Evolutionary conservation across 2,888 invertebrate species (phyloP), one percentile per base, ranked within the genome.

Genomic region (Teinopalpus imperialis): DNA sequence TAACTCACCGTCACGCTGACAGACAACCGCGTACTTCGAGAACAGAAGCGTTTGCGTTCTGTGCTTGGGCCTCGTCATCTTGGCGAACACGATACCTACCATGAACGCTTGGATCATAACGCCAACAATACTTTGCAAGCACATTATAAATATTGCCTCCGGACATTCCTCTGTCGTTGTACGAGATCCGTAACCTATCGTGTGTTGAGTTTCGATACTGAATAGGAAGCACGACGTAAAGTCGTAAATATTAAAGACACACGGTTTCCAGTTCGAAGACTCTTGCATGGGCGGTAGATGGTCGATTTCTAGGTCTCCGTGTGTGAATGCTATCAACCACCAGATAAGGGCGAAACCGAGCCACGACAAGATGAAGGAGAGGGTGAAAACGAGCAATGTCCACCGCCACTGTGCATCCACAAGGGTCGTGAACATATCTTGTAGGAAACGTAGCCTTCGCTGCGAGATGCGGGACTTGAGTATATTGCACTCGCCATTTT

Each of bases 401-500:
- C 95, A 97, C 48, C 96, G 92, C 98, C 98, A 98, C 76, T 96
- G 94, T 9, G 94, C 93, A 73, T 97, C 98, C 56, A 98, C 96
- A 64, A 98, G 89, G 0, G 96, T 96, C 14, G 96, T 97, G 81
- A 97, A 96, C 64, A 95, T 91, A 74, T 96, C 95, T 72, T 94
- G 93, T 37, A 94, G 90, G 66, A 93, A 95, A 30, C 95, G 93
- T 51, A 95, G 72, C 29, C 94, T 90, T 27, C 94, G 90, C 59
- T 96, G 94, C 34, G 96, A 94, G 68, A 98, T 94, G 66, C 91
- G 90, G 49, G 97, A 97, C 75, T 97, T 97, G 58, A 96, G 92
- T 48, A 98, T 95, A 82, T 99, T 99, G 87, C 97, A 97, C 69
- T 98, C 97, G 34, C 98, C 98, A 89, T 97, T 98, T 83, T 98